Conservation (phyloP, 2,888 invertebrate species). For the Microctonus brassicae region DNA sequence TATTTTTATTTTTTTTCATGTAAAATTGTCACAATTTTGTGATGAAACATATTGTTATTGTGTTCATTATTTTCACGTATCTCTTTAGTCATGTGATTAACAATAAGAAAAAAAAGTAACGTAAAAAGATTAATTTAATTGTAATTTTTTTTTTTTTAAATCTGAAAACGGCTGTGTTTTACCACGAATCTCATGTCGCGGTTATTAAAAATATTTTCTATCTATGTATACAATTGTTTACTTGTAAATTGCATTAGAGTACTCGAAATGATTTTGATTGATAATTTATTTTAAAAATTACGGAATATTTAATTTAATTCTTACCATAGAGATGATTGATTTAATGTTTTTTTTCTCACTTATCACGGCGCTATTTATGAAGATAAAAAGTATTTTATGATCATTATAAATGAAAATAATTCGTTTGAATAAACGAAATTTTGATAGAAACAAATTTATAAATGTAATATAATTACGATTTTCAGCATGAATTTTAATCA, state of each 20-base stretch:
- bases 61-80: background rate
- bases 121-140: background rate
- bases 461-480: too few relatives aligned
- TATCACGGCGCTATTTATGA: too few relatives aligned
- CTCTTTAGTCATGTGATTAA: background rate
- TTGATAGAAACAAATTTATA: too few relatives aligned
- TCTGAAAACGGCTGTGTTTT: constrained; percentile 43
- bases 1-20: background rate
- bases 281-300: too few relatives aligned
- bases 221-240: background rate
- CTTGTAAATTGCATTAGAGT: background rate
- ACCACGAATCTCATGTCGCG: constrained; percentile 45
- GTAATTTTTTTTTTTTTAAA: background rate
- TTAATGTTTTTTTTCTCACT: too few relatives aligned
- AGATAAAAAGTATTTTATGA: too few relatives aligned
- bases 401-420: too few relatives aligned
- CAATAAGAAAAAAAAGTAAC: background rate
- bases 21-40: background rate
- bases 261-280: too few relatives aligned
- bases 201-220: constrained; percentile 2
- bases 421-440: too few relatives aligned
- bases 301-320: too few relatives aligned
- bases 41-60: background rate
- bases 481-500: too few relatives aligned
- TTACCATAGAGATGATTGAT: too few relatives aligned